Conservation (phyloP, 1,140 invertebrate species). For the Chrysoperla carnea region DNA sequence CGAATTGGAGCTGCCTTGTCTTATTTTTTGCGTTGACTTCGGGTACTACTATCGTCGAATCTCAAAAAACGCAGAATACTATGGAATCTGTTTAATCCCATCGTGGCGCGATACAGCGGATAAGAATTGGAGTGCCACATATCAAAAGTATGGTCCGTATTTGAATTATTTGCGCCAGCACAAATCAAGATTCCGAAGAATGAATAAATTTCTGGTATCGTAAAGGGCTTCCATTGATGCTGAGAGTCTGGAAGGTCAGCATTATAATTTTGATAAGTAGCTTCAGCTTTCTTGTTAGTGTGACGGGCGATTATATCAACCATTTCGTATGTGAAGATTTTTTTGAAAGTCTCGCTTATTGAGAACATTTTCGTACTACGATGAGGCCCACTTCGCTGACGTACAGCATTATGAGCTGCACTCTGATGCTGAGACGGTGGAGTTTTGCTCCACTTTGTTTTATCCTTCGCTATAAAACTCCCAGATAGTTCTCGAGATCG, state of each 20-base stretch:
- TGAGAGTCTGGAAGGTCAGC: conserved; percentile 1
- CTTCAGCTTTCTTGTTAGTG: conserved; percentile 12
- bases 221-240: conserved; percentile 4
- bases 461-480: conserved; percentile 6
- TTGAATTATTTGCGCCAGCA: conserved; percentile 6
- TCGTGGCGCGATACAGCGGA: conserved; percentile 8
- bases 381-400: conserved; percentile 8
- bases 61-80: conserved; percentile 12
- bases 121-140: conserved; percentile 7
- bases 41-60: conserved; percentile 16
- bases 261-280: conserved; percentile 9
- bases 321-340: conserved; percentile 9
- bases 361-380: conserved; percentile 5
- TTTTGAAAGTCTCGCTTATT: conserved; percentile 10
- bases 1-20: conserved; percentile 17
- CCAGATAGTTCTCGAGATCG: neutral
- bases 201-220: conserved; percentile 4
- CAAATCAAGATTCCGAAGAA: conserved; percentile 6
- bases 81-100: conserved; percentile 12
- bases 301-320: conserved; percentile 8
- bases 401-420: conserved; percentile 7
- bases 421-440: conserved; percentile 7
- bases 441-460: conserved; percentile 6
- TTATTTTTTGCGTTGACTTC: conserved; percentile 8
- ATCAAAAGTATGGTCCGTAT: conserved; percentile 4